Conservation (phyloP, 2,888 invertebrate species). For the Panzeria rudis region DNA sequence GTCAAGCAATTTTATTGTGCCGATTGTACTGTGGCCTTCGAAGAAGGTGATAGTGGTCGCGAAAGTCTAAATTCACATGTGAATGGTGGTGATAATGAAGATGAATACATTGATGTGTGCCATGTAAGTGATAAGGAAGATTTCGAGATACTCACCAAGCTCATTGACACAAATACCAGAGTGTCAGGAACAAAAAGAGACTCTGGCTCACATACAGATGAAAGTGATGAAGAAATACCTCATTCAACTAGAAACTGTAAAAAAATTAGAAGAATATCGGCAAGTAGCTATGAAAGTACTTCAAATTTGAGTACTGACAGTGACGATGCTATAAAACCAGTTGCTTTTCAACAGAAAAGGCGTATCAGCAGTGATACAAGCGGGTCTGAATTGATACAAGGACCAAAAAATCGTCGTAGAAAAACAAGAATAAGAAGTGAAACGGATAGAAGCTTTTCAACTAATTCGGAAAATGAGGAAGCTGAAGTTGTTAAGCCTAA, state of each 20-base stretch:
- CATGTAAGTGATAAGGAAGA: constrained; percentile 60
- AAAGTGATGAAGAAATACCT: constrained; percentile 1
- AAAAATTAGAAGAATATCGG: background rate
- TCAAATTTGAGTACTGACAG: background rate
- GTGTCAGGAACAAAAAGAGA: constrained; percentile 12
- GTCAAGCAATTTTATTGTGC: constrained; percentile 65
- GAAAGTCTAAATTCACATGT: constrained; percentile 50
- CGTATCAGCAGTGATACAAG: background rate
- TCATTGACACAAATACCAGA: background rate
- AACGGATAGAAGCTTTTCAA: background rate
- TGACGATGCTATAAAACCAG: background rate
- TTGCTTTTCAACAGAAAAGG: background rate
- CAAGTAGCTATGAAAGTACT: background rate
- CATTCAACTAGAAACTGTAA: background rate
- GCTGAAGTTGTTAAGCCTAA: no score
- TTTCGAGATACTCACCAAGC: background rate
- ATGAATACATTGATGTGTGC: constrained; percentile 72
- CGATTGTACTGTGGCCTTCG: constrained; percentile 62
- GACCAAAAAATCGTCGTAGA: background rate
- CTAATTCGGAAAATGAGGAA: no score
- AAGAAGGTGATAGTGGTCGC: constrained; percentile 48
- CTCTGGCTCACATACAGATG: background rate
- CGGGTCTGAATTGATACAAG: background rate
- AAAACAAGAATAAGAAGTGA: background rate
- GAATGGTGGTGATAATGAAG: constrained; percentile 17